A percentile compares a stretch with the other conserved stretches of the same genome.
phyloP scores from a whole-genome alignment of 2,888 invertebrate genomes.

The Schrankia costaestrigalis region DNA sequence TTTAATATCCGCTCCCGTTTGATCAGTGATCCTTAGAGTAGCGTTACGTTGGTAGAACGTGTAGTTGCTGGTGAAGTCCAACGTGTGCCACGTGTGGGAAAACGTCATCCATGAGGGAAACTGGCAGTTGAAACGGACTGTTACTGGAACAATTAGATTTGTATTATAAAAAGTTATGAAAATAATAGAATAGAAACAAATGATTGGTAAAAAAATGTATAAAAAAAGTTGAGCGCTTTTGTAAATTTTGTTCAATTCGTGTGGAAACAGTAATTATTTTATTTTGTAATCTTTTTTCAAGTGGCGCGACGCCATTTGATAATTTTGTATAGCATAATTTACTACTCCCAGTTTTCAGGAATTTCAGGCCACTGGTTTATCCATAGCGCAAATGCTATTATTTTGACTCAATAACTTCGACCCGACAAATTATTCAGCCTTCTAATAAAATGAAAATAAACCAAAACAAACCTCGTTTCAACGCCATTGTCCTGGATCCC shows the following conservation, averaged over 20 bases:
- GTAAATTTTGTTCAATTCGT: no score
- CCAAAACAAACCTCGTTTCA: constrained; percentile 83
- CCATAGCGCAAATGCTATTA: not conserved
- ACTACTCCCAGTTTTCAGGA: not conserved
- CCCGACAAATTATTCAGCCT: no score
- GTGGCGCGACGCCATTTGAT: no score
- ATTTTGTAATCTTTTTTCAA: no score
- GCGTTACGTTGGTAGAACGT: constrained; percentile 91
- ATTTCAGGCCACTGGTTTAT: not conserved
- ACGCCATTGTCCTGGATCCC: constrained; percentile 90
- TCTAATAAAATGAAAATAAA: not conserved
- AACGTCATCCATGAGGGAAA: constrained; percentile 94
- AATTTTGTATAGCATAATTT: no score
- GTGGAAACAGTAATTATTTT: no score
- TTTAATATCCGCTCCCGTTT: constrained; percentile 82
- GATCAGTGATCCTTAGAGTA: constrained; percentile 85
- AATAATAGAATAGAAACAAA: no score
- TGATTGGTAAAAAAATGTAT: no score
- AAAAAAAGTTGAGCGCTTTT: no score
- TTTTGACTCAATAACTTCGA: not conserved
- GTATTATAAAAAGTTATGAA: no score
- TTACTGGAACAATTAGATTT: constrained; percentile 72
- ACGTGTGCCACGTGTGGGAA: constrained; percentile 92
- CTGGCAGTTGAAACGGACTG: constrained; percentile 88
- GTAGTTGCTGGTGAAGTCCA: constrained; percentile 92